phyloP scores from a whole-genome alignment of 2,113 vertebrate species.

The Microtus montanus region DNA sequence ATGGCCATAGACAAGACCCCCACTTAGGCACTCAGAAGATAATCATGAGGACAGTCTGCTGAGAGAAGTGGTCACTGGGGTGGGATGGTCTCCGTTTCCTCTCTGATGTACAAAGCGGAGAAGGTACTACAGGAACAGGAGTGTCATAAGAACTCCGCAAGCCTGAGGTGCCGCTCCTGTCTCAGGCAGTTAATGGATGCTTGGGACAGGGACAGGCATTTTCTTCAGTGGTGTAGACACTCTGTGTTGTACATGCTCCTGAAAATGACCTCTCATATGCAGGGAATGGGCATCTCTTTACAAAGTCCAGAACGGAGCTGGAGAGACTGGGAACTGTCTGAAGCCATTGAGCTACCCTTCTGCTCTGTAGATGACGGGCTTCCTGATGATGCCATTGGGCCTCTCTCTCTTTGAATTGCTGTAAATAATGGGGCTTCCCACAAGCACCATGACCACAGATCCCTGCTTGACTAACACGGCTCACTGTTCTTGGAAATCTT shows the following conservation, averaged over 20 bases:
- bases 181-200: background rate
- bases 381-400: constrained; percentile 54
- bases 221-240: background rate
- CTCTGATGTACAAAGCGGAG: background rate
- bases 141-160: background rate
- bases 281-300: background rate
- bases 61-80: background rate
- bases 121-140: background rate
- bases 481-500: constrained; percentile 2
- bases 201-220: background rate
- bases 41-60: constrained; percentile 1
- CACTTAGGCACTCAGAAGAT: constrained; percentile 9
- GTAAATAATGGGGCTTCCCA: constrained; percentile 67
- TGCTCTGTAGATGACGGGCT: constrained; percentile 12
- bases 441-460: constrained; percentile 45
- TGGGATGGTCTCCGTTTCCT: background rate
- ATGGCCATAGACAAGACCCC: background rate
- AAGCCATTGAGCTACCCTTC: constrained; percentile 3
- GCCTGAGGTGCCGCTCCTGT: background rate
- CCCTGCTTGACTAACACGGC: constrained; percentile 66
- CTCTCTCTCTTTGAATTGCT: constrained; percentile 57
- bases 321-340: constrained; percentile 58
- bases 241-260: background rate
- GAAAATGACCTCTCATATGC: background rate
- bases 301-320: constrained; percentile 46